Evolutionary conservation across 2,888 invertebrate genomes (phyloP).

Genomic region (Polymixis lichenea): DNA sequence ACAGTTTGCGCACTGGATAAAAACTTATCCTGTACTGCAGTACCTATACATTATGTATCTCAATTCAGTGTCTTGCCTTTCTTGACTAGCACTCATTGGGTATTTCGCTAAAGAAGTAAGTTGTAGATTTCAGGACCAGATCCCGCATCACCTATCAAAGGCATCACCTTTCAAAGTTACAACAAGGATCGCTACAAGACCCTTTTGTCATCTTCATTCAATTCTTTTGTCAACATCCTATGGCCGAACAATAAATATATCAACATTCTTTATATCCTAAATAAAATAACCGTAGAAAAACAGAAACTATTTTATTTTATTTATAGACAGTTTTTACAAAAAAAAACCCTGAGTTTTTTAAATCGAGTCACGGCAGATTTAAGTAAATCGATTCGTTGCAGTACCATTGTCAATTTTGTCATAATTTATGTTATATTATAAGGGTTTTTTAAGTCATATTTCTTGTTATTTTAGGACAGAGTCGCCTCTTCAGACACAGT

Average conservation of each 20-base stretch:
- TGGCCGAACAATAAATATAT: conserved; percentile 35
- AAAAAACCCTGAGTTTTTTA: conserved; percentile 46
- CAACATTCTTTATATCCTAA: conserved; percentile 40
- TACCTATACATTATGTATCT: too few species aligned
- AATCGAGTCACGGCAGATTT: conserved; percentile 48
- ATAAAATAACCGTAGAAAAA: conserved; percentile 43
- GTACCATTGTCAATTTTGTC: conserved; percentile 49
- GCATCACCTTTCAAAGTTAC: too few species aligned
- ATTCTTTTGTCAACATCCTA: conserved; percentile 28
- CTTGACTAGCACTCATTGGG: not conserved
- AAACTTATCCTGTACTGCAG: too few species aligned
- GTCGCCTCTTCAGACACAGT: conserved; percentile 11
- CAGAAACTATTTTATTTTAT: conserved; percentile 31
- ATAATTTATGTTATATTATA: conserved; percentile 62
- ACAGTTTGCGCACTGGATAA: too few species aligned
- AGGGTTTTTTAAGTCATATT: conserved; percentile 36
- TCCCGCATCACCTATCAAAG: too few species aligned
- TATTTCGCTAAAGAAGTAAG: not conserved
- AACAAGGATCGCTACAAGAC: not conserved
- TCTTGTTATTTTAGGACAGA: conserved; percentile 60
- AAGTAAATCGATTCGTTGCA: conserved; percentile 55
- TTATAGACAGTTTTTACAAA: conserved; percentile 40
- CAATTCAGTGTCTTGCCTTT: not conserved
- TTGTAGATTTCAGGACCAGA: too few species aligned
- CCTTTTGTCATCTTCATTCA: conserved; percentile 9